These are phyloP conservation scores for Drosophila burlai DNA, from an alignment of 1,140 invertebrate species.

Conservation along the genomic window DNA sequence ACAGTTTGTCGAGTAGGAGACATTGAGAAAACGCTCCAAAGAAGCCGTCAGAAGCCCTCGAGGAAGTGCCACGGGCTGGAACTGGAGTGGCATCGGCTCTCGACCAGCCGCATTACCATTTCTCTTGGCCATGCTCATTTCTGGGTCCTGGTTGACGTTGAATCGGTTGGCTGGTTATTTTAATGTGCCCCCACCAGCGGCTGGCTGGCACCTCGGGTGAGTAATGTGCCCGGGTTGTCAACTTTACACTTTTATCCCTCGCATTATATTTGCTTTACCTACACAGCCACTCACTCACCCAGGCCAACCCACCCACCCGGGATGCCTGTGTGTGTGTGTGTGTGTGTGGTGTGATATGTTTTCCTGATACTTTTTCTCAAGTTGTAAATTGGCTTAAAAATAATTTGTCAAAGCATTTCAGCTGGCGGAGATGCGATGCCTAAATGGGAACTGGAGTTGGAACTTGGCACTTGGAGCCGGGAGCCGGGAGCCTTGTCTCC, in stretches of 20 bases:
- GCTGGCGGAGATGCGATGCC: constrained; percentile 48
- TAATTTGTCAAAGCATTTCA: constrained; percentile 84
- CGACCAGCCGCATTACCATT: constrained; percentile 72
- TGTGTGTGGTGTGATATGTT: constrained; percentile 71
- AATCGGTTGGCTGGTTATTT: constrained; percentile 82
- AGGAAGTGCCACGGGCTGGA: constrained; percentile 11
- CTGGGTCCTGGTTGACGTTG: constrained; percentile 67
- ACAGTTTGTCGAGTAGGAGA: constrained; percentile 72
- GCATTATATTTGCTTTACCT: constrained; percentile 83
- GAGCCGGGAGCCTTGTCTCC: constrained; percentile 20
- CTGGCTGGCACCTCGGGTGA: constrained; percentile 76
- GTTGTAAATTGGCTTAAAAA: constrained; percentile 85
- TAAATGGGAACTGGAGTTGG: constrained; percentile 51
- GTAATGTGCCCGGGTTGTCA: constrained; percentile 83
- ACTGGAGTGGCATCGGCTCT: constrained; percentile 31
- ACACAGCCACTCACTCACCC: constrained; percentile 49
- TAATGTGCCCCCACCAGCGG: constrained; percentile 56
- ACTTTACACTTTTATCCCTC: constrained; percentile 83
- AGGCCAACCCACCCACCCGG: neutral
- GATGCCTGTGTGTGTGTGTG: neutral
- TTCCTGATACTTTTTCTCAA: constrained; percentile 82
- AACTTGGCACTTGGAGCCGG: constrained; percentile 16
- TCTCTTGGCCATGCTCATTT: constrained; percentile 80
- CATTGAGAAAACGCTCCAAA: constrained; percentile 66
- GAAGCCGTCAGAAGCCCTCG: constrained; percentile 43